These are phyloP conservation scores for Tetramorium alpestre DNA, from an alignment of 1,140 invertebrate genomes.

Conservation along the genomic window DNA sequence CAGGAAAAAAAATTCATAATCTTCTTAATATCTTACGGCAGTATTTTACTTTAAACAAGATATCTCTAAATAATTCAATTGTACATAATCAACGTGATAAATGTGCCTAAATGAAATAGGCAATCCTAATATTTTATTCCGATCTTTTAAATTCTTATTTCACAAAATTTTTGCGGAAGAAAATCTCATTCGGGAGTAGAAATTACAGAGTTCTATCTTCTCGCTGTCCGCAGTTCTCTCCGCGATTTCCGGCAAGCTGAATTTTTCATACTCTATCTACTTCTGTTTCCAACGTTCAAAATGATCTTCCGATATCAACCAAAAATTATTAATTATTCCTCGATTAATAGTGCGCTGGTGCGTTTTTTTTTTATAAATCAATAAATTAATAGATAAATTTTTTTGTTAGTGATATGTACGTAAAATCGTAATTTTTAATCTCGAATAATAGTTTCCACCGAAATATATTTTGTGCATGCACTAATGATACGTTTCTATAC, in stretches of 20 bases:
- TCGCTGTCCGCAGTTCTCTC: not conserved
- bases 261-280: constrained; percentile 34
- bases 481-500: not conserved
- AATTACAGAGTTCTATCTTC: constrained; percentile 19
- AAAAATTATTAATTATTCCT: constrained; percentile 5
- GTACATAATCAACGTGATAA: not conserved
- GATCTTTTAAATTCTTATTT: not conserved
- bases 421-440: not conserved
- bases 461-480: not conserved
- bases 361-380: not conserved
- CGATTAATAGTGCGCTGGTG: not conserved
- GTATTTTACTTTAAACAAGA: not conserved
- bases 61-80: not conserved
- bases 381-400: not conserved
- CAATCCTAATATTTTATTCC: not conserved
- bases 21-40: not conserved
- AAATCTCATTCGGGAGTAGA: constrained; percentile 7
- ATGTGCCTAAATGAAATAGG: not conserved
- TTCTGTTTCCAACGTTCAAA: not conserved
- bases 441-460: not conserved
- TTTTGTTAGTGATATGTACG: too few relatives aligned
- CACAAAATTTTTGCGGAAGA: not conserved
- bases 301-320: not conserved
- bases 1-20: not conserved
- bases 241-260: constrained; percentile 14